Evolutionary conservation across 1,140 invertebrate genomes (phyloP).

Genomic region (Solen grandis): DNA sequence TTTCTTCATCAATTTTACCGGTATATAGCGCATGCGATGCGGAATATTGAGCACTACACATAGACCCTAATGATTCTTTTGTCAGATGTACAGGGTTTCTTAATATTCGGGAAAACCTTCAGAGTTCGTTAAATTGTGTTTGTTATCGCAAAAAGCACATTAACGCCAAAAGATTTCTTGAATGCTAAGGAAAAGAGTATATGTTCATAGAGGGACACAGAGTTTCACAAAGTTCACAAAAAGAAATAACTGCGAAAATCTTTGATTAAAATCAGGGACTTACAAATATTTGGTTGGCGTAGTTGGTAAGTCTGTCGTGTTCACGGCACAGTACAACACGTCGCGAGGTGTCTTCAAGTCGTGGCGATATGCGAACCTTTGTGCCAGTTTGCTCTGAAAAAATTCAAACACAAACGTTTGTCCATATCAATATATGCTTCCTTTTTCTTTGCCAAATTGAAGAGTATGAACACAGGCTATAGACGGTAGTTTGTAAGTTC

Average conservation of each 20-base stretch:
- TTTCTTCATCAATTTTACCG: no score
- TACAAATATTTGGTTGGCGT: constrained; percentile 52
- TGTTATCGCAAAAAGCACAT: no score
- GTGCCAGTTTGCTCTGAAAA: not conserved
- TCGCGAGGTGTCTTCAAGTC: constrained; percentile 9
- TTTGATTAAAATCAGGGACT: not conserved
- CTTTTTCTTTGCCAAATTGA: not conserved
- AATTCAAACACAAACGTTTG: not conserved
- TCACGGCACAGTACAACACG: constrained; percentile 43
- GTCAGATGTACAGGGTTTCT: no score
- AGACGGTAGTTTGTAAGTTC: not conserved
- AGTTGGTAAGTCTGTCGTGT: constrained; percentile 41
- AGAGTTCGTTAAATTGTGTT: no score
- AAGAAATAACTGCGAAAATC: not conserved
- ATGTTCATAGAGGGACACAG: not conserved
- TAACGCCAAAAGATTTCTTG: not conserved
- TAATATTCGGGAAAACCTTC: no score
- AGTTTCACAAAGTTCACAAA: not conserved
- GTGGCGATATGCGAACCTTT: constrained; percentile 6
- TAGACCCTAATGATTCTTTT: no score
- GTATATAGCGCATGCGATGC: no score
- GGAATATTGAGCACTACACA: no score
- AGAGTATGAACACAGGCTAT: not conserved
- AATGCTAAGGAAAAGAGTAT: not conserved
- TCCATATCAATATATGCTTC: not conserved